These are phyloP conservation scores for rat (Rattus norvegicus) DNA, from an alignment of 2,113 vertebrate species.

Conservation along the genomic window DNA sequence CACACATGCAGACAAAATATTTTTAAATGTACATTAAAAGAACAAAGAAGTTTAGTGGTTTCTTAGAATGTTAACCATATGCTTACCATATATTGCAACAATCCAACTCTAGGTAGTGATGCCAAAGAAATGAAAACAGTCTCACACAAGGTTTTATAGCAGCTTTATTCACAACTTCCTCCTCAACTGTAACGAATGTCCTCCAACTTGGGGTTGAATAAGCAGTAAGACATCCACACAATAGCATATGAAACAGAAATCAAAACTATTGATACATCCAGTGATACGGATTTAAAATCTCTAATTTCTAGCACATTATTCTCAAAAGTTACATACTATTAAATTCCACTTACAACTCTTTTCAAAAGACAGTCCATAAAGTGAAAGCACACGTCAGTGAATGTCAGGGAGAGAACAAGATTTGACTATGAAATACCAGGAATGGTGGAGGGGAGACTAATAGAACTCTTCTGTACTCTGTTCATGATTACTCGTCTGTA, in stretches of 20 bases:
- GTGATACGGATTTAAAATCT: background rate
- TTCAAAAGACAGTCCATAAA: slow-evolving; percentile 14
- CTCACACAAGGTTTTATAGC: background rate
- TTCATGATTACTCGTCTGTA: background rate
- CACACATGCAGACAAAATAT: background rate
- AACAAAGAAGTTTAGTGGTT: background rate
- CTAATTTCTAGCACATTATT: slow-evolving; percentile 20
- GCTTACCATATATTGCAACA: slow-evolving; percentile 18
- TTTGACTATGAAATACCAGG: slow-evolving; percentile 44
- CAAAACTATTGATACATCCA: background rate
- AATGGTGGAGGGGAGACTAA: background rate
- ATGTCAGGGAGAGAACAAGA: background rate
- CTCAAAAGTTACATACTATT: slow-evolving; percentile 25
- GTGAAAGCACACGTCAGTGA: background rate
- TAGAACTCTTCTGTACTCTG: background rate
- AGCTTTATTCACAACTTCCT: slow-evolving; percentile 26
- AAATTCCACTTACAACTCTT: slow-evolving; percentile 40
- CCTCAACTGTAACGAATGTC: slow-evolving; percentile 19
- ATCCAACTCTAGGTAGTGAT: background rate
- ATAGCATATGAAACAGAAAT: background rate
- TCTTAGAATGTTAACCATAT: slow-evolving; percentile 24
- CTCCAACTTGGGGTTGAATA: background rate
- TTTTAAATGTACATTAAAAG: background rate
- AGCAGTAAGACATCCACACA: background rate
- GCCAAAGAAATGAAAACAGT: slow-evolving; percentile 32